Percentiles rank a stretch among this genome's conserved stretches.
These are phyloP conservation scores for Cotesia glomerata DNA, from an alignment of 1,140 invertebrate genomes.

Conservation along the genomic window DNA sequence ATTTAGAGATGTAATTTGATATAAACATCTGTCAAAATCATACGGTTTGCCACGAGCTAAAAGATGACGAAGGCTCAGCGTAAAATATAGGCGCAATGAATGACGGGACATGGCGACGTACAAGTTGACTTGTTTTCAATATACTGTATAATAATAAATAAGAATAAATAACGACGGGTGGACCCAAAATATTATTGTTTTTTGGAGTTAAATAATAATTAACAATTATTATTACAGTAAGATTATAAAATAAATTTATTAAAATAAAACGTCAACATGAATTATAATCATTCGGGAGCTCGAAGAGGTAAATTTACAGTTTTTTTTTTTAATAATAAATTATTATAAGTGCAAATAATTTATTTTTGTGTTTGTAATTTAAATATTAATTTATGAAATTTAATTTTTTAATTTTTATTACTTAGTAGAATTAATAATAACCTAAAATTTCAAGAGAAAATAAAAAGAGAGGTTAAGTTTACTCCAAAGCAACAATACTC, in stretches of 20 bases:
- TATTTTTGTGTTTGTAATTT: too few relatives aligned
- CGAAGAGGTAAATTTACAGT: slow-evolving; percentile 49
- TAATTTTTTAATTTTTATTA: too few relatives aligned
- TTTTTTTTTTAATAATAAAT: slow-evolving; percentile 25
- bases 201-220: background rate
- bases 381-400: too few relatives aligned
- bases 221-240: background rate
- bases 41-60: slow-evolving; percentile 3
- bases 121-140: slow-evolving; percentile 38
- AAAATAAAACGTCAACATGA: slow-evolving; percentile 45
- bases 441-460: background rate
- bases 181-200: background rate
- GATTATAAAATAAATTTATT: slow-evolving; percentile 31
- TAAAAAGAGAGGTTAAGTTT: background rate
- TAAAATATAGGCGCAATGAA: slow-evolving; percentile 8
- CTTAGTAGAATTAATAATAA: too few relatives aligned
- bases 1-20: background rate
- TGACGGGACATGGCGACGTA: slow-evolving; percentile 47
- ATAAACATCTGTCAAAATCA: slow-evolving; percentile 25
- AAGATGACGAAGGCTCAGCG: too few relatives aligned
- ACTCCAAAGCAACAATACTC: background rate
- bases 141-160: slow-evolving; percentile 13
- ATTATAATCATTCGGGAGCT: slow-evolving; percentile 56
- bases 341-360: slow-evolving; percentile 7
- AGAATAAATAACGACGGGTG: background rate